phyloP scores from a whole-genome alignment of 2,888 invertebrate genomes.

The Autographa pulchrina region DNA sequence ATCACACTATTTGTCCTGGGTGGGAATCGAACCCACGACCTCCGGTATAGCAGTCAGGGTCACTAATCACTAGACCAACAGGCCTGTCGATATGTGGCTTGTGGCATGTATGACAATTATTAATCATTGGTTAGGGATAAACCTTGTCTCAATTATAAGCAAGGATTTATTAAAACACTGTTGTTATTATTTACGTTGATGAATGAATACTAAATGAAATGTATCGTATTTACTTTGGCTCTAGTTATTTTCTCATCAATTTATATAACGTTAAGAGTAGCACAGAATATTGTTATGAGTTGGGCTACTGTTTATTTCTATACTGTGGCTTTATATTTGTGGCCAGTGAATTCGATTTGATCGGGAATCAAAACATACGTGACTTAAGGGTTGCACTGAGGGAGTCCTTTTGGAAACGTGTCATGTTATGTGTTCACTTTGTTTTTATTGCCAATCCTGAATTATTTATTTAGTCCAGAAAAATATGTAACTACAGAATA shows the following conservation, averaged over 20 bases:
- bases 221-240: too few relatives aligned
- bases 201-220: neutral
- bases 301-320: neutral
- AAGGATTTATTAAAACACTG: neutral
- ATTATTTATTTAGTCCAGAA: neutral
- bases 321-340: constrained; percentile 69
- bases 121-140: neutral
- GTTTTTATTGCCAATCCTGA: neutral
- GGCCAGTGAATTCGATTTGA: constrained; percentile 84
- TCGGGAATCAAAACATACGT: constrained; percentile 82
- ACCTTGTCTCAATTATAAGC: neutral
- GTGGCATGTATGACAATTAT: neutral
- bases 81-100: too few relatives aligned
- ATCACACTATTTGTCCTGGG: too few relatives aligned
- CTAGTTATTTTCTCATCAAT: too few relatives aligned
- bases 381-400: constrained; percentile 64
- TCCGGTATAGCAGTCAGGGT: too few relatives aligned
- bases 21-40: too few relatives aligned
- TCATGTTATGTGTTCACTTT: neutral
- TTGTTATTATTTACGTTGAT: neutral
- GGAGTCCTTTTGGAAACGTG: neutral
- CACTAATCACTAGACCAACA: too few relatives aligned
- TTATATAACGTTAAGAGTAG: too few relatives aligned
- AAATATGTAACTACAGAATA: too few relatives aligned
- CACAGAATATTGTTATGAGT: neutral